A percentile compares a stretch with the other conserved stretches of the same genome.
These are phyloP conservation scores for Trachemys scripta DNA, from an alignment of 2,113 vertebrate species.

Conservation along the genomic window DNA sequence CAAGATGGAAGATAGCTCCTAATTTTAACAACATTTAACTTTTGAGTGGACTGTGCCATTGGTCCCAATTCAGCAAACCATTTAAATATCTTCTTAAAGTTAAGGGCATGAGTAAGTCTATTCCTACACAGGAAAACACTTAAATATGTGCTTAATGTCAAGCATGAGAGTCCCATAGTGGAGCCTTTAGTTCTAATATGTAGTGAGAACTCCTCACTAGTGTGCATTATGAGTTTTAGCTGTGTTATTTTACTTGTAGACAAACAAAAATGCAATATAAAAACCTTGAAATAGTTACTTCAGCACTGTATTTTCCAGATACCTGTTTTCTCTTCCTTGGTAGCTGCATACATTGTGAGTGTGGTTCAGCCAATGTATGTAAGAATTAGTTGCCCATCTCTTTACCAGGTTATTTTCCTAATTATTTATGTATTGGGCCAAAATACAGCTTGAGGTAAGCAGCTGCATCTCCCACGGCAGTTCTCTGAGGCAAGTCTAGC, in stretches of 20 bases:
- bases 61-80: neutral
- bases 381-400: neutral
- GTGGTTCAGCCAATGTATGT: too few species aligned
- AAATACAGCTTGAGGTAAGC: neutral
- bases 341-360: rapidly evolving
- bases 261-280: neutral
- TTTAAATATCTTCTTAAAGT: neutral
- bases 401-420: neutral
- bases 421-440: neutral
- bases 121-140: neutral
- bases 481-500: neutral
- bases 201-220: neutral
- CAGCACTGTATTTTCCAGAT: neutral
- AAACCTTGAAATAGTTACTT: neutral
- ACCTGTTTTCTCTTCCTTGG: rapidly evolving
- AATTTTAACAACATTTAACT: rapidly evolving
- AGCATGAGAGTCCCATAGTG: rapidly evolving
- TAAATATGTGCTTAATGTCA: neutral
- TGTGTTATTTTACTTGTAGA: neutral
- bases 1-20: neutral
- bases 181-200: neutral
- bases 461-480: neutral
- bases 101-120: neutral
- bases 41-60: rapidly evolving
- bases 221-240: neutral